Conservation (phyloP, 2,888 invertebrate genomes). For the Listrodromus nycthemerus region DNA sequence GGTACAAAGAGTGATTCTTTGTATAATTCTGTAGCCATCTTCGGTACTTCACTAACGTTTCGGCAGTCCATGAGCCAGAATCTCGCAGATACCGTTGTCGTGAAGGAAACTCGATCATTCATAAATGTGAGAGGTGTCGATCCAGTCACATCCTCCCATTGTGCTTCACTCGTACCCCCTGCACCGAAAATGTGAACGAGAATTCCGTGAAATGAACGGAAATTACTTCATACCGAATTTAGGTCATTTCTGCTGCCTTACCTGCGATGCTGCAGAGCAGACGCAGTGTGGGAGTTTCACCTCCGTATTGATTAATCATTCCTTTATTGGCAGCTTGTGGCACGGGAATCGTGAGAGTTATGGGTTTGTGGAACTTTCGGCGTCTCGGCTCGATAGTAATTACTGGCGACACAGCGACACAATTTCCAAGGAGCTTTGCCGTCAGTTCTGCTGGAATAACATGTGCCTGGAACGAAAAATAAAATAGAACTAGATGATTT, state of each 20-base stretch:
- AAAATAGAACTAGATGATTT: constrained; percentile 1
- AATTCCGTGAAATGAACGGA: background rate
- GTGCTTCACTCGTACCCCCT: constrained; percentile 97
- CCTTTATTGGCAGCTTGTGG: constrained; percentile 87
- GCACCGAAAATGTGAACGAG: constrained; percentile 47
- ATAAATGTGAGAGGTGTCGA: constrained; percentile 98
- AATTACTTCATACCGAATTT: background rate
- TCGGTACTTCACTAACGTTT: constrained; percentile 96
- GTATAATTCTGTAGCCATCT: constrained; percentile 98
- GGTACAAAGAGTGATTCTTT: constrained; percentile 93
- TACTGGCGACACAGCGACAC: constrained; percentile 98
- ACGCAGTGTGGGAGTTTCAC: constrained; percentile 93
- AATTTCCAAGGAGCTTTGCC: constrained; percentile 95
- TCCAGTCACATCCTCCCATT: constrained; percentile 99
- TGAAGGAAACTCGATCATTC: constrained; percentile 98
- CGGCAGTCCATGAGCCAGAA: constrained; percentile 99
- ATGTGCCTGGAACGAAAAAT: constrained; percentile 90
- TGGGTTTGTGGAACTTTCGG: constrained; percentile 99
- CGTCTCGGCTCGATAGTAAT: constrained; percentile 99
- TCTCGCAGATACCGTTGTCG: constrained; percentile 98
- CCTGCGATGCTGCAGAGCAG: constrained; percentile 98
- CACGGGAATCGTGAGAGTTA: constrained; percentile 96
- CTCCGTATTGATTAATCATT: constrained; percentile 94
- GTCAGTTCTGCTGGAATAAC: constrained; percentile 94
- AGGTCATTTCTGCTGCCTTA: constrained; percentile 76